Evolutionary conservation across 2,888 invertebrate genomes (phyloP).

Genomic region (Cylloceria caligata): DNA sequence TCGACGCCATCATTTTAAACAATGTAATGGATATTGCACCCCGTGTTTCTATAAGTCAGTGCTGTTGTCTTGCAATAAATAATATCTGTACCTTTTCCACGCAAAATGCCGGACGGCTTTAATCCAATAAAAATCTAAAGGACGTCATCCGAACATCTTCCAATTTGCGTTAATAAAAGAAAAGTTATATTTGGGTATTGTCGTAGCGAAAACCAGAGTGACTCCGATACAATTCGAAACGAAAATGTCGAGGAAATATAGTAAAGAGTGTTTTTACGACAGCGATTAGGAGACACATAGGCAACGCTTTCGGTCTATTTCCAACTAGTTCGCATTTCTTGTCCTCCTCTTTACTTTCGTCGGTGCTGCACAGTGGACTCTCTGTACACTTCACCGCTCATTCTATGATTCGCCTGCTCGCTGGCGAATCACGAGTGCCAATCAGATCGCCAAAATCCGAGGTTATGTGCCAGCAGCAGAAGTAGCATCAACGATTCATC

Average conservation of each 20-base stretch:
- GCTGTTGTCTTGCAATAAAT: background rate
- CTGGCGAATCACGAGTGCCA: slow-evolving; percentile 47
- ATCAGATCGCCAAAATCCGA: slow-evolving; percentile 49
- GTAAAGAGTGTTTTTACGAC: background rate
- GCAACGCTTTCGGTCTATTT: slow-evolving; percentile 58
- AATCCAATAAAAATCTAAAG: background rate
- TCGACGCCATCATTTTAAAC: no score
- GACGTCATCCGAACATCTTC: background rate
- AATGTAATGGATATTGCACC: no score
- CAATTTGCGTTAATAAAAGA: background rate
- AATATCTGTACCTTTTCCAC: background rate
- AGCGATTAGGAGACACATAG: slow-evolving; percentile 15
- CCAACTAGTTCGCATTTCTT: slow-evolving; percentile 29
- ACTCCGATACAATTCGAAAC: slow-evolving; percentile 50
- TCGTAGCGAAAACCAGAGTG: background rate
- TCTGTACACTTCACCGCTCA: background rate
- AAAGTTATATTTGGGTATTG: slow-evolving; percentile 5
- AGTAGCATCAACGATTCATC: slow-evolving; percentile 30
- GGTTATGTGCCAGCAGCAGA: slow-evolving; percentile 23
- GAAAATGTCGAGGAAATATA: background rate
- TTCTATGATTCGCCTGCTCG: background rate
- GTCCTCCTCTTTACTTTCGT: background rate
- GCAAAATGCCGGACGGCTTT: no score
- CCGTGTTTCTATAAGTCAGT: background rate
- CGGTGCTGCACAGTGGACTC: background rate